Base-by-base conservation (phyloP, 2,888 invertebrate species). In the Blera fallax region DNA sequence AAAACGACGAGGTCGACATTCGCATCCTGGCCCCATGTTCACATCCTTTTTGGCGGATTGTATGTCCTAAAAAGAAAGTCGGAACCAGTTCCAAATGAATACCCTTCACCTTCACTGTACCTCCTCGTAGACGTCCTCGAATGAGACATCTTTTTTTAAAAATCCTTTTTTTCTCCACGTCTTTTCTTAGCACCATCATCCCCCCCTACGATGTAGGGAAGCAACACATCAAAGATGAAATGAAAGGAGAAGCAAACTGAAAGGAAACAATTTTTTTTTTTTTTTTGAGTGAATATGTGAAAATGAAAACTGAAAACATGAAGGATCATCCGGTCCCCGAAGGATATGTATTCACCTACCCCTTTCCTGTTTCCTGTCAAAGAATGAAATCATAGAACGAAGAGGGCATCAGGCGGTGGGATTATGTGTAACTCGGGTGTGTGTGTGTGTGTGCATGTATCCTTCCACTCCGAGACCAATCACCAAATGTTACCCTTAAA, bases 291-390 rank as follows among this genome's bases (percentile, higher is more conserved):
- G 50, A 52, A 62, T 60, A 52, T 73, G 52, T 64, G 65, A 67
- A 67, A 67, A 67, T 27, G 69, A 43, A 65, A 58, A 58, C 29
- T 27, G 48, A 76, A 58, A 76, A 58, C 58, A 67, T 58, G 67
- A 76, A 65, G 58, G 58, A 76, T 76, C 76, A 76, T 76, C 65
- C 65, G 65, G 18, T 48, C 16, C 56, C 76, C 64, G n/a, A 8
- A 34, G 74, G 74, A 56, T 54, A 27, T 21, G 16, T 32, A 27
- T 43, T 40, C 40, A 29, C 40, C 69, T 29, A 69, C 43, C 43
- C 45, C 56, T 34, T 70, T 70, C 70, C 70, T 43, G 45, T 45
- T 70, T 69, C 18, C 69, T 69, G 69, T 69, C 40, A 40, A 11
- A 32, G 45, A 32, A 21, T 2, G 34, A 58, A 45, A 40, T 24